Evolutionary conservation across 2,888 invertebrate species (phyloP).

Genomic region (Eubasilissa splendida): DNA sequence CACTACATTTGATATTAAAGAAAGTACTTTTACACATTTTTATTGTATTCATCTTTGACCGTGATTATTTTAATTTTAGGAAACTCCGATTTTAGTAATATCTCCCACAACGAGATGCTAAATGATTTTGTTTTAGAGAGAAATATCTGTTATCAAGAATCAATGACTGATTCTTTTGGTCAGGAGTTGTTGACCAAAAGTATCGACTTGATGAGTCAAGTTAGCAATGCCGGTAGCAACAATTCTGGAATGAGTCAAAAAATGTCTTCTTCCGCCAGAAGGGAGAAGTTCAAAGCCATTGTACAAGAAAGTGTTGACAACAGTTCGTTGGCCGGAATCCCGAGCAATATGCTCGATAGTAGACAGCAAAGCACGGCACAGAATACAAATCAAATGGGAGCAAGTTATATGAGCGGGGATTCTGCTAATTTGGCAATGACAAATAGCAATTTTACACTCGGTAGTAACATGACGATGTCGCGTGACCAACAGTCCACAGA

Average conservation of each 20-base stretch:
- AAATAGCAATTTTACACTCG: constrained; percentile 68
- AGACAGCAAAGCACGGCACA: constrained; percentile 61
- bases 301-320: constrained; percentile 61
- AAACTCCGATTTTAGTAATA: constrained; percentile 66
- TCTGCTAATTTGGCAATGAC: constrained; percentile 69
- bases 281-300: constrained; percentile 43
- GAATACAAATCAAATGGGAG: constrained; percentile 63
- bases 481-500: constrained; percentile 67
- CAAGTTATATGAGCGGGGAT: constrained; percentile 66
- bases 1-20: no score
- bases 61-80: constrained; percentile 61
- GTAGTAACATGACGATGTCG: constrained; percentile 69
- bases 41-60: neutral
- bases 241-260: constrained; percentile 46
- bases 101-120: constrained; percentile 67
- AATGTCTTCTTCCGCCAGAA: constrained; percentile 45
- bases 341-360: constrained; percentile 67
- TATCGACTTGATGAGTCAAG: constrained; percentile 65
- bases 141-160: constrained; percentile 71
- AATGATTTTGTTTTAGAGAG: constrained; percentile 70
- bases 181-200: constrained; percentile 68
- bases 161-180: constrained; percentile 68
- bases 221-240: constrained; percentile 63
- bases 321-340: constrained; percentile 67
- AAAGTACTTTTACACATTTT: no score